A percentile compares a stretch with the other conserved stretches of the same genome.
Conservation (phyloP, 1,140 invertebrate genomes). For the Mamestra configurata region DNA sequence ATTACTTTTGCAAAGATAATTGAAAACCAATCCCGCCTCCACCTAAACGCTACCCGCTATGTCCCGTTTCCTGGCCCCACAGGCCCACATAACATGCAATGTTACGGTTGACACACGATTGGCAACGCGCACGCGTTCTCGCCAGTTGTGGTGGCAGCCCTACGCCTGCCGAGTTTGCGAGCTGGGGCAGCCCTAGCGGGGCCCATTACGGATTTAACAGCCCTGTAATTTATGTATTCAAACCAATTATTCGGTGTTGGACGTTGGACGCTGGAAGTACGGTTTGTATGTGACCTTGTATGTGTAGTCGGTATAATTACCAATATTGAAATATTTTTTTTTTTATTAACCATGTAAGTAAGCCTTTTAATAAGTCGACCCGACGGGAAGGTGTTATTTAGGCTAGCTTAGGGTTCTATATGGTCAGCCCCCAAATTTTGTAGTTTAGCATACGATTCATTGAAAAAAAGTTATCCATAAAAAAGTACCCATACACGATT, state of each 20-base stretch:
- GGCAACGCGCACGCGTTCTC: conserved; percentile 70
- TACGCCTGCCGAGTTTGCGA: conserved; percentile 1
- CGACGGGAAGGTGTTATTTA: too few species aligned
- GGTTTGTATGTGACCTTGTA: not conserved
- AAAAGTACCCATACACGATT: too few species aligned
- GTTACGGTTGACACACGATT: conserved; percentile 79
- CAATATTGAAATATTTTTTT: not conserved
- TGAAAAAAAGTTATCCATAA: too few species aligned
- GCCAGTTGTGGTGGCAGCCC: conserved; percentile 54
- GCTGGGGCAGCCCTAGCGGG: not conserved
- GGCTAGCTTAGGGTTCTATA: too few species aligned
- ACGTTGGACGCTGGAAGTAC: not conserved
- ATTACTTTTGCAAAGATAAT: too few species aligned
- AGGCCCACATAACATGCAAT: conserved; percentile 70
- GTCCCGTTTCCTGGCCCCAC: not conserved
- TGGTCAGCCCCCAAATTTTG: too few species aligned
- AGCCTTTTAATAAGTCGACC: too few species aligned
- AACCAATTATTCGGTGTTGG: conserved; percentile 18
- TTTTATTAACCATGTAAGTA: too few species aligned
- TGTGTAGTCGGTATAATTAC: not conserved
- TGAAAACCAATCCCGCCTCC: too few species aligned
- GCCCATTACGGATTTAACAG: conserved; percentile 20
- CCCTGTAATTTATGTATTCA: conserved; percentile 37
- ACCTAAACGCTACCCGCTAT: not conserved
- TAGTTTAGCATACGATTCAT: too few species aligned